Conservation (phyloP, 2,113 vertebrate species). For the Prietella phreatophila region DNA sequence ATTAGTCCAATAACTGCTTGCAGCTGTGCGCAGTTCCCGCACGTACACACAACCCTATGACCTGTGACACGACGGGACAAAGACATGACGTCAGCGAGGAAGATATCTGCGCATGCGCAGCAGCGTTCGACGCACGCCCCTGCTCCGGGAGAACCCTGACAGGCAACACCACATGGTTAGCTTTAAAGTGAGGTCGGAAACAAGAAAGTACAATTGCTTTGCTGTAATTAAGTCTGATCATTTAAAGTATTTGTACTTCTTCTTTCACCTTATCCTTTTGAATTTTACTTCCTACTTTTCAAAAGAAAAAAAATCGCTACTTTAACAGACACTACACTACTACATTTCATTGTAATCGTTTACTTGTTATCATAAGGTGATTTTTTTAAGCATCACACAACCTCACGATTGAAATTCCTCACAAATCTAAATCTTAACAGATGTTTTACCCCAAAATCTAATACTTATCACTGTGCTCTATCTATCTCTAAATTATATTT, state of each 20-base stretch:
- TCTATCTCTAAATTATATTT: too few relatives aligned
- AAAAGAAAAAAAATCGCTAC: neutral
- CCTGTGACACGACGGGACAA: too few relatives aligned
- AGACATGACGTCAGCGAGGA: too few relatives aligned
- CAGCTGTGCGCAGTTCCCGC: too few relatives aligned
- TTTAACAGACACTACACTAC: neutral
- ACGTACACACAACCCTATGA: too few relatives aligned
- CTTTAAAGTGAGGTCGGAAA: neutral
- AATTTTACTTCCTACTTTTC: neutral
- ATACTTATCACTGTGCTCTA: neutral
- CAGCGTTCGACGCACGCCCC: too few relatives aligned
- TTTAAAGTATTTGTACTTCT: neutral
- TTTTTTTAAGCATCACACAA: neutral
- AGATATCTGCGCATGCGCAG: too few relatives aligned
- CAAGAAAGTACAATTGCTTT: neutral
- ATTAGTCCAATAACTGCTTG: too few relatives aligned
- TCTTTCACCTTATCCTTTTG: neutral
- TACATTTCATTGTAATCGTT: neutral
- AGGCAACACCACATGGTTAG: neutral
- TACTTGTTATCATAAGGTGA: neutral
- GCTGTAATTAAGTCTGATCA: neutral
- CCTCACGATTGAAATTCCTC: neutral
- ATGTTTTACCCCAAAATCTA: neutral
- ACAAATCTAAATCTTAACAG: neutral
- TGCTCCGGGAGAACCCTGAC: too few relatives aligned